Conservation (phyloP, 2,888 invertebrate species). For the Athetis lepigone region DNA sequence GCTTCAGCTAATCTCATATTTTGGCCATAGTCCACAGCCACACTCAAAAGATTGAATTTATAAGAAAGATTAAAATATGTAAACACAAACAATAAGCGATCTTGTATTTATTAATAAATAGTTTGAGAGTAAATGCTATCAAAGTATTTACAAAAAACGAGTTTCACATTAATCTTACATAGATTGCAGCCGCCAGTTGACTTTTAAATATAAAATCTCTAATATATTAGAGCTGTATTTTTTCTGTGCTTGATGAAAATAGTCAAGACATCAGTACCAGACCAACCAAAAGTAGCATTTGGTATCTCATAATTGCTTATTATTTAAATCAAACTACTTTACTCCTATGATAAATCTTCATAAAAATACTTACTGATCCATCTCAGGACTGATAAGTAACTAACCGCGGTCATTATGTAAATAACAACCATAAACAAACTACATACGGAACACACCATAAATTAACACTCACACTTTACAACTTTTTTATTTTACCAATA, state of each 20-base stretch:
- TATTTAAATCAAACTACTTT: conserved; percentile 31
- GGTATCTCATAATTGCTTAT: conserved; percentile 3
- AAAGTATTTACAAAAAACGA: not conserved
- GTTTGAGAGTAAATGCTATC: no score
- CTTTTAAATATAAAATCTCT: no score
- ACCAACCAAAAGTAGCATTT: not conserved
- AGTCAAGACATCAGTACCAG: not conserved
- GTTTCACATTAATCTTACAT: not conserved
- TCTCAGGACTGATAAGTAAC: not conserved
- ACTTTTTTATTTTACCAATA: conserved; percentile 48
- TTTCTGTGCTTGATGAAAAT: no score
- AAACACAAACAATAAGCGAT: no score
- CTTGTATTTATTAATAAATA: no score
- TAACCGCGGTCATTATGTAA: conserved; percentile 41
- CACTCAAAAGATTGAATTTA: no score
- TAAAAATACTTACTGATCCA: conserved; percentile 26
- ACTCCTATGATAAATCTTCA: conserved; percentile 15
- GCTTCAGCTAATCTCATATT: no score
- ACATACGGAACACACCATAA: conserved; percentile 52
- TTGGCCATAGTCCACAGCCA: no score
- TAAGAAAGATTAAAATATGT: no score
- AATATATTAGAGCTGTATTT: no score
- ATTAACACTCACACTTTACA: conserved; percentile 47
- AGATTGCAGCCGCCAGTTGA: no score
- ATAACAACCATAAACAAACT: conserved; percentile 44